Evolutionary conservation across 2,888 invertebrate genomes (phyloP).

Genomic region (Acrobasis repandana): DNA sequence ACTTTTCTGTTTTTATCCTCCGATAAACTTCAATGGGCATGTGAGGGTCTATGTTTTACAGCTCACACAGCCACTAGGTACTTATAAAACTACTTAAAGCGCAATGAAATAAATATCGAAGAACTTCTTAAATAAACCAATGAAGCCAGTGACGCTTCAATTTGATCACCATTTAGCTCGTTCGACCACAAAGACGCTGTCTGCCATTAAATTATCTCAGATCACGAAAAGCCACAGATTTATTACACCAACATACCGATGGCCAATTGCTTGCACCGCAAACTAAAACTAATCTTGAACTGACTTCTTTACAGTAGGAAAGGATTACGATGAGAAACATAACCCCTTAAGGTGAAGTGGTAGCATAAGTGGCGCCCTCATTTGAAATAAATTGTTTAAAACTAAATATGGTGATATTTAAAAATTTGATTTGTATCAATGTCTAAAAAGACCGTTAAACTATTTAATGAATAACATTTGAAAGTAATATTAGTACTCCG

Average conservation of each 20-base stretch:
- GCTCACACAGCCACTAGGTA: too few species aligned
- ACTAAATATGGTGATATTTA: too few species aligned
- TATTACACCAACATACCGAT: conserved; percentile 4
- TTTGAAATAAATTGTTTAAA: too few species aligned
- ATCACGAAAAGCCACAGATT: conserved; percentile 17
- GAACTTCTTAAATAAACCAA: neutral
- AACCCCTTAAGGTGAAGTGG: too few species aligned
- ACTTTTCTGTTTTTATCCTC: too few species aligned
- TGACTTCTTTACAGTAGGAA: neutral
- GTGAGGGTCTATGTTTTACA: too few species aligned
- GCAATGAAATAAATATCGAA: neutral
- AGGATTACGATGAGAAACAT: neutral
- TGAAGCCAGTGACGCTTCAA: neutral
- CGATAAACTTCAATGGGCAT: too few species aligned
- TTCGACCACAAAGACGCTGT: conserved; percentile 8
- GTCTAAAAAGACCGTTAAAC: too few species aligned
- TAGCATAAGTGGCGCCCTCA: too few species aligned
- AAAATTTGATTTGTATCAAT: too few species aligned
- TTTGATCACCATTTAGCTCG: conserved; percentile 2
- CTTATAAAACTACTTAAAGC: neutral
- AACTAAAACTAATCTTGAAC: conserved; percentile 9
- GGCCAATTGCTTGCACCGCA: conserved; percentile 12
- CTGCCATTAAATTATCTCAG: conserved; percentile 6
- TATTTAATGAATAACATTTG: too few species aligned
- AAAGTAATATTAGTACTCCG: too few species aligned